A percentile compares a stretch with the other conserved stretches of the same genome.
Evolutionary conservation across 2,113 vertebrate species (phyloP).

Genomic region (Vicugna pacos): DNA sequence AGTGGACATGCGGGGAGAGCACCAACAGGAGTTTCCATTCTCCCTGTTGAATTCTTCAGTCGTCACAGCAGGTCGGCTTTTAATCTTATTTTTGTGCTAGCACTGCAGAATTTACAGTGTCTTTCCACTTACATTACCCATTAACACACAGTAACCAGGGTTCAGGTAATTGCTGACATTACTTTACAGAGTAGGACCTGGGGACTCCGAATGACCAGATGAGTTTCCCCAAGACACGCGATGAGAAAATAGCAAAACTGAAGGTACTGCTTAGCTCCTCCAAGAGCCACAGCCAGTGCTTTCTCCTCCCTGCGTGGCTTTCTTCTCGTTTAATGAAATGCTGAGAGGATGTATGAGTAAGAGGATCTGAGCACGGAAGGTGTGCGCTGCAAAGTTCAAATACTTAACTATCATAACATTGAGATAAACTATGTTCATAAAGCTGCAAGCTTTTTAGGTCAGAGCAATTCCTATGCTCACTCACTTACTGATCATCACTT

Average conservation of each 20-base stretch:
- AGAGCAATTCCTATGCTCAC: background rate
- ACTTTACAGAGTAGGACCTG: background rate
- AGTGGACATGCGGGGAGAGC: background rate
- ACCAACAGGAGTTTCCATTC: background rate
- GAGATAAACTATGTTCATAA: background rate
- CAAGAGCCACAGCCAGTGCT: background rate
- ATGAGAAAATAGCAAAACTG: background rate
- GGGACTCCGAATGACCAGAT: background rate
- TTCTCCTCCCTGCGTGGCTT: background rate
- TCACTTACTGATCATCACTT: constrained; percentile 37
- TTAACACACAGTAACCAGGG: background rate
- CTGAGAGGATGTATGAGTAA: background rate
- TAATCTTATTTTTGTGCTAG: background rate
- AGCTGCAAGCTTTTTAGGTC: background rate
- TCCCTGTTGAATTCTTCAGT: background rate
- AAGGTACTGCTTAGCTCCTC: background rate
- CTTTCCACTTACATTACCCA: background rate
- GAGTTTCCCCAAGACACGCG: background rate
- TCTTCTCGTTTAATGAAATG: background rate
- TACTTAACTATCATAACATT: background rate
- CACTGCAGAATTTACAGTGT: background rate
- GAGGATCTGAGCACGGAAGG: background rate
- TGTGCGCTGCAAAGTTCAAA: background rate
- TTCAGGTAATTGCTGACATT: background rate
- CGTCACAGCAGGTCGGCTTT: background rate